Conservation (phyloP, 2,797 vertebrate genomes). For the Acropternis orthonyx region DNA sequence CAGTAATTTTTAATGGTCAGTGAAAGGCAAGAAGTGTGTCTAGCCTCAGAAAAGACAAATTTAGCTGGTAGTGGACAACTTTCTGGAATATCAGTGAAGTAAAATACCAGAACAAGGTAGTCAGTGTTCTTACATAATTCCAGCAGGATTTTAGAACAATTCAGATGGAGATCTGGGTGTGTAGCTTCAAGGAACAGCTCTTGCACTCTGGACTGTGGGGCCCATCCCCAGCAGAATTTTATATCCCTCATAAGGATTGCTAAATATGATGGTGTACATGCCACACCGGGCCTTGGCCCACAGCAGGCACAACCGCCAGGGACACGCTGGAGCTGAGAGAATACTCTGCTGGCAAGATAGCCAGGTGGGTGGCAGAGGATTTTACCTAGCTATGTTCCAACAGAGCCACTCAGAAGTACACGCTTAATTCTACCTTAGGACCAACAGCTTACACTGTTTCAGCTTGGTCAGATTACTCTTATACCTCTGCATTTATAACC, state of each 20-base stretch:
- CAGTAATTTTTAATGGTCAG: not conserved
- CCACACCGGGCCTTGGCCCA: not conserved
- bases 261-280: not conserved
- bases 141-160: not conserved
- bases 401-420: not conserved
- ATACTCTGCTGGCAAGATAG: not conserved
- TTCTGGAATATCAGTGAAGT: not conserved
- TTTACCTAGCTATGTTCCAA: not conserved
- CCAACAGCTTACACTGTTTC: not conserved
- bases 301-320: not conserved
- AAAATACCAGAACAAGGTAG: not conserved
- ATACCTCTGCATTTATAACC: not conserved
- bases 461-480: not conserved
- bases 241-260: not conserved
- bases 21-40: not conserved
- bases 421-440: not conserved
- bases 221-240: not conserved
- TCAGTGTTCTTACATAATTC: not conserved
- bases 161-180: not conserved
- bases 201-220: not conserved
- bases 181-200: not conserved
- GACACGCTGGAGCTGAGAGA: not conserved
- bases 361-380: not conserved
- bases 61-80: not conserved
- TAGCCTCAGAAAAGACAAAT: not conserved